Evolutionary conservation across 2,113 vertebrate genomes (phyloP), one percentile per base, ranked within the genome.

Genomic region (Pica pica): DNA sequence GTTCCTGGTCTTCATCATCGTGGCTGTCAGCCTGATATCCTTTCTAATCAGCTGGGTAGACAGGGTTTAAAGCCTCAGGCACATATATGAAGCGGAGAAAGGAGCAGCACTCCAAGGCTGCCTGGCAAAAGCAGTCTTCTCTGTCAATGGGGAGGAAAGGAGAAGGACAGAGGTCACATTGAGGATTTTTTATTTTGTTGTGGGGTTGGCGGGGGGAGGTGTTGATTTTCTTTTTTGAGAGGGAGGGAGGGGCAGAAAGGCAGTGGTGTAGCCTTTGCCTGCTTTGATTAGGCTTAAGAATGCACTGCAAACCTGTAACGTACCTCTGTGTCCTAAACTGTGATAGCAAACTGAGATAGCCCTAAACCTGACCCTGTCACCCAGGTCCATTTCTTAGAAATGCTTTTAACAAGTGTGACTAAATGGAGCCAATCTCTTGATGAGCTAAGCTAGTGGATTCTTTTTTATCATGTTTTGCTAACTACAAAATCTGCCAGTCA

Each of bases 21-120:
- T 53, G 61, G 68, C 83, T 93, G 88, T 94, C 93, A 96, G 41
- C 47, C 81, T 78, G 56, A 83, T 83, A 89, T 74, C 71, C 37
- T 44, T 93, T 85, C 84, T 67, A 41, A 74, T 78, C 55, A 88
- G 35, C 64, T 41, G 75, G 33, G 68, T 17, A 75, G 90, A 86
- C 53, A 60, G 60, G 31, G 35, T 50, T 91, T 69, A 63, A 87
- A 87, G 94, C 89, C 93, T 82, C 23, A 41, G 94, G 82, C 71
- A 8, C 12, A 26, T 33, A 12, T n/a, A 33, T 0, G 16, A 59
- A 85, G 55, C 1, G 0, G 63, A 83, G 79, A 77, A 92, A 63
- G 68, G 37, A 71, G 60, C 42, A 13, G 49, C 42, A 19, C 19
- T 88, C 46, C 0, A 8, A 80, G 59, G 68, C 50, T 81, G 55